These are phyloP conservation scores for Chascanopsetta lugubris DNA, from an alignment of 2,113 vertebrate genomes.

Conservation along the genomic window DNA sequence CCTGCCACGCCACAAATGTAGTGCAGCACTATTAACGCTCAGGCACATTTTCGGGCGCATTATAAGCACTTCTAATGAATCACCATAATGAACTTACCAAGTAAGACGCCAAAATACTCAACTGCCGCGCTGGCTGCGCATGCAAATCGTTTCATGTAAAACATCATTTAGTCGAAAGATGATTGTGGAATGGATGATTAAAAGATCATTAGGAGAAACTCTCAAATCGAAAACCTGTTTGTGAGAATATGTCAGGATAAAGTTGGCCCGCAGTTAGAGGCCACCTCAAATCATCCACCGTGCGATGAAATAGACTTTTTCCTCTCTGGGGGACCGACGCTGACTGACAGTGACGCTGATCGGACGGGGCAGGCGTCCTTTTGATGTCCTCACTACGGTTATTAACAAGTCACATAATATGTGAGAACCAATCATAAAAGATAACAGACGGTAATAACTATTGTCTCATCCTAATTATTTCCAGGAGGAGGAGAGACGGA, in stretches of 20 bases:
- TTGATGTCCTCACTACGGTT: conserved; percentile 70
- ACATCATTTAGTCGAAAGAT: neutral
- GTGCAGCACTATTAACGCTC: neutral
- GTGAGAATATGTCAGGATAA: conserved; percentile 3
- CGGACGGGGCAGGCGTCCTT: conserved; percentile 67
- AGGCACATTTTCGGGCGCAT: neutral
- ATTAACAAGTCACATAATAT: conserved; percentile 71
- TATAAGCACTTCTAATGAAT: neutral
- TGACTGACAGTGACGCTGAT: conserved; percentile 71
- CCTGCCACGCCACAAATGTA: neutral
- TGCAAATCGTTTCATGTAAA: neutral
- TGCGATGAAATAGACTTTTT: conserved; percentile 11
- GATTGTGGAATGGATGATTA: neutral
- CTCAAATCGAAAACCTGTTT: neutral
- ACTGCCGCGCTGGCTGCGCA: neutral
- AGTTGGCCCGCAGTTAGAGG: conserved; percentile 8
- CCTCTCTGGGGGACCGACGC: conserved; percentile 32
- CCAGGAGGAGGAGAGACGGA: conserved; percentile 30
- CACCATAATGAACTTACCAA: neutral
- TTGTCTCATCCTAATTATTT: conserved; percentile 71
- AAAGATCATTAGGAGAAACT: neutral
- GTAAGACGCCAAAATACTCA: neutral
- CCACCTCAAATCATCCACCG: conserved; percentile 32
- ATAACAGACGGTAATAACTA: conserved; percentile 75
- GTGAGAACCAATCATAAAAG: conserved; percentile 71